Evolutionary conservation across 2,888 invertebrate genomes (phyloP), one percentile per base, ranked within the genome.

Genomic region (Agrenia bidenticulata): DNA sequence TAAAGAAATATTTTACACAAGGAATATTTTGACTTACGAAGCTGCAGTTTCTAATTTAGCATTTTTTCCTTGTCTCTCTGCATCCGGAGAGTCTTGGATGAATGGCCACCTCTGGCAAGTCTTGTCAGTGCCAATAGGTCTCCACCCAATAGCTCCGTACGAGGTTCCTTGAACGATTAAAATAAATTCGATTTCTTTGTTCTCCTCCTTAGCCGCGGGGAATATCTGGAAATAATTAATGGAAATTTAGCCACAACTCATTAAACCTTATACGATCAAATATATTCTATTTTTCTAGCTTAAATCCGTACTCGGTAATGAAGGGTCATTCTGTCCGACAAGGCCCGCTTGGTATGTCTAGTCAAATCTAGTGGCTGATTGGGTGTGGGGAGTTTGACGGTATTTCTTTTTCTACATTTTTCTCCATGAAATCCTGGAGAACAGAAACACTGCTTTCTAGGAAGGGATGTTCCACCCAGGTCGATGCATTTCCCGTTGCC

Each of bases 71-170:
- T 62, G 59, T 49, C 68, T 54, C 1, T 66, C 72, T 23, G 54
- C 54, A 21, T 67, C 64, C 4, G 66, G 37, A 15, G 45, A 45
- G 23, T 73, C 70, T 17, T 63, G 64, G 63, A 75, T 75, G 56
- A 62, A 73, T 4, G 75, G 75, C 72, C 72, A 75, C 13, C 72
- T 59, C 45, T 72, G 66, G 61, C 75, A 75, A 15, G 64, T 71
- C 60, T 72, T 72, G 17, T 66, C 64, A 37, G 77, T 72, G 15
- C 69, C 77, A 11, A 42, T 42, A 0, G 96, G 94, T 62, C 95
- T 84, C 95, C 96, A 97, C n/a, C 97, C 97, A 5, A 97, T 76
- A 7, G 88, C 93, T 2, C 88, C 88, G 82, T 93, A 97, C 15
- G 92, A 90, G 0, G 89, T 89, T 1, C 92, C 88, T 75, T 94